A percentile compares a stretch with the other conserved stretches of the same genome.
Conservation (phyloP, 2,113 vertebrate genomes). For the Tetrao urogallus region DNA sequence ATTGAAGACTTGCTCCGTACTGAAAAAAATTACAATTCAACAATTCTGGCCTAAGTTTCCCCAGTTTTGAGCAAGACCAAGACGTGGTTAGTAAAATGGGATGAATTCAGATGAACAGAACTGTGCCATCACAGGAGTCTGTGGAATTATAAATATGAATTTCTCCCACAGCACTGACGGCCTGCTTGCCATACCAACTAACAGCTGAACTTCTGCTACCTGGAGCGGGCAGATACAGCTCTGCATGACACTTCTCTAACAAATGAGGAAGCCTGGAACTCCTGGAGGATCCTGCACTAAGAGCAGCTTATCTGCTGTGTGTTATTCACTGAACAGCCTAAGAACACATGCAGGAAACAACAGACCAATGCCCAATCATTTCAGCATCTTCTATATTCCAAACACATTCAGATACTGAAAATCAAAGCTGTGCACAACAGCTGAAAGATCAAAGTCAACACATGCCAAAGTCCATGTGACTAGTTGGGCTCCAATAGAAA, state of each 20-base stretch:
- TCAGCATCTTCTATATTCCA: background rate
- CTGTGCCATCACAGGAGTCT: background rate
- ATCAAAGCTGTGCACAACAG: background rate
- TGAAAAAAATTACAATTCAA: background rate
- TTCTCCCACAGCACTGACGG: background rate
- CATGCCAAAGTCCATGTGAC: background rate
- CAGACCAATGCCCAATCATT: background rate
- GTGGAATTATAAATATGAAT: background rate
- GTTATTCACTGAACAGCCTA: background rate
- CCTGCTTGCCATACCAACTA: background rate
- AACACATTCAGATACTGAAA: background rate
- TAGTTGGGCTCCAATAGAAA: background rate
- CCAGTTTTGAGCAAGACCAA: background rate
- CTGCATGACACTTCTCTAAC: background rate
- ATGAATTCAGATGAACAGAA: background rate
- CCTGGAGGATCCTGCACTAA: background rate
- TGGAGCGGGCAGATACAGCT: background rate
- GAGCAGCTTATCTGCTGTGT: too few relatives aligned
- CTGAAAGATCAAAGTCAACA: background rate
- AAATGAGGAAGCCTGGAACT: background rate
- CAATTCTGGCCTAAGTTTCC: background rate
- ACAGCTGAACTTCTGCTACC: background rate
- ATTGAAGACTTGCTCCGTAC: background rate
- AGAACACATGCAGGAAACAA: background rate
- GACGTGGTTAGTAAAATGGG: background rate